Conservation (phyloP, 2,888 invertebrate genomes). For the Hymenopus coronatus region DNA sequence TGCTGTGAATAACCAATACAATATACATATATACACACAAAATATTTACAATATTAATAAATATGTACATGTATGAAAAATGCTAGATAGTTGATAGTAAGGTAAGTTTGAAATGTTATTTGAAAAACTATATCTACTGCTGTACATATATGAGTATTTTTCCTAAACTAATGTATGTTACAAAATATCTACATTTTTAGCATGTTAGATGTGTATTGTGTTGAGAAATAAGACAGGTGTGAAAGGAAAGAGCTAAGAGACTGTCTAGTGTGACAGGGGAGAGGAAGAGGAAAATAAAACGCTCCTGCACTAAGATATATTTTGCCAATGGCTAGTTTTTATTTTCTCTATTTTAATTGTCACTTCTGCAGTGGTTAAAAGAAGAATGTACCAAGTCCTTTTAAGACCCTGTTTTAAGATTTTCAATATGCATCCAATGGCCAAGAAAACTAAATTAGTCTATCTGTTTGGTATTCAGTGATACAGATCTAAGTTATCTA, state of each 20-base stretch:
- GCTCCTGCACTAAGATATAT: neutral
- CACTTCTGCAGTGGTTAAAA: neutral
- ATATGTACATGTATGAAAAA: slow-evolving; percentile 26
- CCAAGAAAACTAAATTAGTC: slow-evolving; percentile 6
- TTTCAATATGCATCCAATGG: neutral
- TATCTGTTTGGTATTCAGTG: neutral
- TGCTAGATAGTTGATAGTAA: slow-evolving; percentile 9
- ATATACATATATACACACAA: slow-evolving; percentile 42
- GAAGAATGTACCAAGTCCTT: slow-evolving; percentile 1
- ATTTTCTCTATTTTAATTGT: neutral
- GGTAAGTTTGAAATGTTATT: neutral
- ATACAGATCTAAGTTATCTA: neutral
- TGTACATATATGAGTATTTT: slow-evolving; percentile 10
- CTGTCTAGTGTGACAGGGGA: slow-evolving; percentile 28
- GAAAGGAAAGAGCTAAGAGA: slow-evolving; percentile 28
- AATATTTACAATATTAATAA: slow-evolving; percentile 33
- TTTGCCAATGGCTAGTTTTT: neutral
- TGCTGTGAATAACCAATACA: slow-evolving; percentile 47
- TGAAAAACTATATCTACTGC: neutral
- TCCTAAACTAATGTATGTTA: slow-evolving; percentile 4
- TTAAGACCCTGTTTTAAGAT: neutral
- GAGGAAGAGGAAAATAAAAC: slow-evolving; percentile 30
- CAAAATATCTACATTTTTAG: slow-evolving; percentile 21
- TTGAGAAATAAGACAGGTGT: slow-evolving; percentile 22
- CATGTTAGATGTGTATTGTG: slow-evolving; percentile 36